Percentiles rank a stretch among this genome's conserved stretches.
phyloP scores from a whole-genome alignment of 2,888 invertebrate species.

The Myopa testacea region DNA sequence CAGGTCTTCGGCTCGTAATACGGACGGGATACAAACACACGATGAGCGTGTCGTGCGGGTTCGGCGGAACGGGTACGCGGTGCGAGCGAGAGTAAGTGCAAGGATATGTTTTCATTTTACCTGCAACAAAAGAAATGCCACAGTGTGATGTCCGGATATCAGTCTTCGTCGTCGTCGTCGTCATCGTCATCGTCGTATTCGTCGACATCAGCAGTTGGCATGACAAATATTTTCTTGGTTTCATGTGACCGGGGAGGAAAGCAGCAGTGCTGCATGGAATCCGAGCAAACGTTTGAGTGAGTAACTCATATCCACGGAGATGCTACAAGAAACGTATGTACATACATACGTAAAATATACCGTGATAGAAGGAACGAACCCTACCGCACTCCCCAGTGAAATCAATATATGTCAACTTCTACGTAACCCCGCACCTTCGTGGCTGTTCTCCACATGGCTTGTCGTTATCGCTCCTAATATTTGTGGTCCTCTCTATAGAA shows the following conservation, averaged over 20 bases:
- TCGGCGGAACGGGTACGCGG: background rate
- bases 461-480: conserved; percentile 9
- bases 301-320: conserved; percentile 12
- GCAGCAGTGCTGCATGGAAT: background rate
- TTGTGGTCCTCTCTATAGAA: conserved; percentile 14
- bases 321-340: background rate
- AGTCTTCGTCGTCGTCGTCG: conserved; percentile 17
- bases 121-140: conserved; percentile 37
- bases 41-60: background rate
- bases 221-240: conserved; percentile 31
- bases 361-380: background rate
- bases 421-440: background rate
- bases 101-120: conserved; percentile 38
- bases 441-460: conserved; percentile 1
- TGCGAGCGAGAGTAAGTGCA: background rate
- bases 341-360: background rate
- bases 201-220: conserved; percentile 28
- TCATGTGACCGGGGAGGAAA: conserved; percentile 2
- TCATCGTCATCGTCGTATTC: conserved; percentile 18
- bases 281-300: conserved; percentile 1
- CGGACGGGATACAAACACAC: background rate
- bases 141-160: conserved; percentile 21
- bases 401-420: conserved; percentile 13
- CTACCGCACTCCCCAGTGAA: background rate
- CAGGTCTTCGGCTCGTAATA: conserved; percentile 26